Base-by-base conservation (phyloP, 1,140 invertebrate species). In the Nomia melanderi region DNA sequence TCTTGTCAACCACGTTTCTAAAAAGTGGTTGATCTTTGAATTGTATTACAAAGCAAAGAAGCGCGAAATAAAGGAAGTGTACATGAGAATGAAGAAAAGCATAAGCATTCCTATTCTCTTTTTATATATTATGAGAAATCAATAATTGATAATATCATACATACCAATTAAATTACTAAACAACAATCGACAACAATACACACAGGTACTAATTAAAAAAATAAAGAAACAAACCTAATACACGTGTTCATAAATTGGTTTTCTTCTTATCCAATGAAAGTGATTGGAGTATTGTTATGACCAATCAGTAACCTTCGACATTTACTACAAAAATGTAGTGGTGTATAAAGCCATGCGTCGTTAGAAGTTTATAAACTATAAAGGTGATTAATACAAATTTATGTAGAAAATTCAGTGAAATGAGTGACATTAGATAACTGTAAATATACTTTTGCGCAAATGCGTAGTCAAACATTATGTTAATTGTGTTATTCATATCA, bases 331-430 rank as follows among this genome's bases (percentile, higher is more conserved):
- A n/a, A n/a, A 53, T 39, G 14, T 39, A 60, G 36, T 14, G 29
- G 12, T n/a, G 20, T 53, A 17, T 39, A 5, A 50, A 47, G 33
- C 36, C 44, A 25, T 50, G 29, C 17, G 2, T 47, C 3, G 11
- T 59, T 20, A 14, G 50, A 62, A 36, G 1, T 41, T 47, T 2
- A 7, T 44, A 20, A 33, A 60, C 9, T 33, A 1, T 25, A 20
- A 31, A 31, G 14, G 2, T 25, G 29, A 66, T 56, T 66, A 72
- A 33, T 62, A 31, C 8, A 20, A 7, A 7, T 66, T 65, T 57
- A 33, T 25, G 33, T 47, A 17, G 4, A 27, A 27, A 36, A 47
- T 14, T 7, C 27, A 67, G 6, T 62, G 2, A 56, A 60, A 70
- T 41, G 12, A 69, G 20, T 44, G 36, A 25, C 20, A 11, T 31